Conservation (phyloP, 2,797 vertebrate genomes). For the Semotilus atromaculatus region DNA sequence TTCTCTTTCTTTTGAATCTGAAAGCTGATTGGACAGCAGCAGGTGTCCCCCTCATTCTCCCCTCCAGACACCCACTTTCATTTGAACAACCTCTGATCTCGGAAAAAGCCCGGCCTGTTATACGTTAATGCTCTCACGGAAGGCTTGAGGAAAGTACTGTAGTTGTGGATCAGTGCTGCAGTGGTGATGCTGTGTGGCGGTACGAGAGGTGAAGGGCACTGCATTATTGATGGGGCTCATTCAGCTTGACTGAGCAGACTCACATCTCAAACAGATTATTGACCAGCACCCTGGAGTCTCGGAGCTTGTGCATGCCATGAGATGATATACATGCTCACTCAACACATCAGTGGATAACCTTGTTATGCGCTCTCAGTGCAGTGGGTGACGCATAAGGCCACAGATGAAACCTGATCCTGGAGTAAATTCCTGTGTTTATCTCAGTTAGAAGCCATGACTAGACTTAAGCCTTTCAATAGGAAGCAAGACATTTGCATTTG, state of each 20-base stretch:
- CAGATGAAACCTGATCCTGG: conserved; percentile 5
- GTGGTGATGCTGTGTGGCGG: neutral
- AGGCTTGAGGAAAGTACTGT: conserved; percentile 24
- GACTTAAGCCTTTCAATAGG: neutral
- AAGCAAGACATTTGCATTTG: neutral
- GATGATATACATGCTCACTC: conserved; percentile 36
- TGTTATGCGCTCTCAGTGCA: conserved; percentile 14
- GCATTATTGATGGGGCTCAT: conserved; percentile 49
- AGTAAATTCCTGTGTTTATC: conserved; percentile 8
- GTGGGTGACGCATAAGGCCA: neutral
- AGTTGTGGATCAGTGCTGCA: conserved; percentile 10
- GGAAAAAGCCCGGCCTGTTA: neutral
- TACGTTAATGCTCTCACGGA: conserved; percentile 30
- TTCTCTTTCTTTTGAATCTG: neutral
- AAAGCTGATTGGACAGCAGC: neutral
- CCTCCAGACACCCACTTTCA: neutral
- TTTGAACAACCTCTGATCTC: conserved; percentile 15
- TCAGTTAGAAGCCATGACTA: neutral
- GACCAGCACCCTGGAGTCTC: conserved; percentile 42
- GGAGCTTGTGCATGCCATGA: conserved; percentile 19
- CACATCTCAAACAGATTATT: conserved; percentile 46
- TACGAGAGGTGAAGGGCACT: conserved; percentile 31
- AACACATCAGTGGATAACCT: conserved; percentile 37
- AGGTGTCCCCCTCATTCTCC: neutral
- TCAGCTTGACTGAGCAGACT: conserved; percentile 44